Conservation (phyloP, 2,888 invertebrate species). For the Drosophila demipolita region DNA sequence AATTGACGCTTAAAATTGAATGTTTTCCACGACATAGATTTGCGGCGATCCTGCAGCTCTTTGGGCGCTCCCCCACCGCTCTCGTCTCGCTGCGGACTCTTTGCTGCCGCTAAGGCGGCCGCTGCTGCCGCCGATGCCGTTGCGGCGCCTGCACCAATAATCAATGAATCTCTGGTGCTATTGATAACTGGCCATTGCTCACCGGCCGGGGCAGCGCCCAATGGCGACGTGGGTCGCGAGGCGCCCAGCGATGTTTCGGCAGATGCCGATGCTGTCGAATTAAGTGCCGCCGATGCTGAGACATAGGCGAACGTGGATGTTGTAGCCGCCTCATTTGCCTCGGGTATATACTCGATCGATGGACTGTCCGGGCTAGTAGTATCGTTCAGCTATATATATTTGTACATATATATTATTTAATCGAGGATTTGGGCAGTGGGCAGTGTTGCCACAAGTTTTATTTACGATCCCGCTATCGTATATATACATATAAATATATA, state of each 20-base stretch:
- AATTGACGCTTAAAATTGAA: slow-evolving; percentile 93
- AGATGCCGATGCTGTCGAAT: slow-evolving; percentile 37
- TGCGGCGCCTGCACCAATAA: slow-evolving; percentile 66
- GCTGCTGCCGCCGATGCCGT: slow-evolving; percentile 39
- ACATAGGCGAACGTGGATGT: slow-evolving; percentile 18
- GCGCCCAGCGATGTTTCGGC: slow-evolving; percentile 56
- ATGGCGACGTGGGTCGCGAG: slow-evolving; percentile 86
- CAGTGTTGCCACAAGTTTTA: slow-evolving; percentile 19
- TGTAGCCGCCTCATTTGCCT: slow-evolving; percentile 65
- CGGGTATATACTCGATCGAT: slow-evolving; percentile 81
- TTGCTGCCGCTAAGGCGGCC: slow-evolving; percentile 55
- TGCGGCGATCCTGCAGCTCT: slow-evolving; percentile 86
- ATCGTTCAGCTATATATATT: slow-evolving; percentile 60
- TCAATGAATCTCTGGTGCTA: slow-evolving; percentile 80
- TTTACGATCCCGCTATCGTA: slow-evolving; percentile 9
- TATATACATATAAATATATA: not conserved
- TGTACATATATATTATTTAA: slow-evolving; percentile 1
- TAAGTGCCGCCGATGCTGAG: slow-evolving; percentile 12
- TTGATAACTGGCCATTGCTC: slow-evolving; percentile 50
- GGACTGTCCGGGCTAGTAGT: slow-evolving; percentile 82
- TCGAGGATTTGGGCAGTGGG: slow-evolving; percentile 2
- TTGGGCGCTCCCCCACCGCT: slow-evolving; percentile 65
- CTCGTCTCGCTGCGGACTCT: slow-evolving; percentile 77
- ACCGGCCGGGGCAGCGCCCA: slow-evolving; percentile 45
- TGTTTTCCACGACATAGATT: slow-evolving; percentile 90